These are phyloP conservation scores for Yponomeuta evonymella DNA, from an alignment of 2,888 invertebrate genomes.

Conservation along the genomic window DNA sequence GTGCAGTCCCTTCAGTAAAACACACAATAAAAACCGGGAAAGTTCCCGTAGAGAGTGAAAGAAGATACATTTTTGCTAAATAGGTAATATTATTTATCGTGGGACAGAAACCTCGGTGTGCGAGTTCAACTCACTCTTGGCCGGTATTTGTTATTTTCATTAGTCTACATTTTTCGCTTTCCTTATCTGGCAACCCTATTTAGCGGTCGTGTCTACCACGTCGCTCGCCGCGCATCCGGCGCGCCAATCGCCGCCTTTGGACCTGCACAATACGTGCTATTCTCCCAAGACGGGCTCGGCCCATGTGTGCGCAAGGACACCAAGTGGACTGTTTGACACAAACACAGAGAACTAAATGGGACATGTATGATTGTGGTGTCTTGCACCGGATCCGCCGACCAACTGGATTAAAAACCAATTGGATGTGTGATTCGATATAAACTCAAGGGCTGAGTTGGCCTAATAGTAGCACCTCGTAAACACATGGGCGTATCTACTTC, in stretches of 20 bases:
- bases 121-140: no score
- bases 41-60: no score
- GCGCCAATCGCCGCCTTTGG: neutral
- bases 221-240: neutral
- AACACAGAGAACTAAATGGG: conserved; percentile 5
- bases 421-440: neutral
- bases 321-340: conserved; percentile 13
- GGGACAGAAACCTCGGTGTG: no score
- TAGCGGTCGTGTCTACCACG: neutral
- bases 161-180: no score
- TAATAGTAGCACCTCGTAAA: neutral
- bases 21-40: no score
- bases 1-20: no score
- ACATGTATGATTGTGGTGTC: neutral
- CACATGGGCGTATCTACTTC: no score
- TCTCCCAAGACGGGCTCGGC: neutral
- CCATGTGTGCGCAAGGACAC: neutral
- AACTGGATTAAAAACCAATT: neutral
- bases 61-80: no score
- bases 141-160: no score
- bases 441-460: neutral
- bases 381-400: neutral
- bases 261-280: neutral
- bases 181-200: no score
- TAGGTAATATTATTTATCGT: no score